Evolutionary conservation across 2,113 vertebrate genomes (phyloP).

Genomic region (Serinus canaria): DNA sequence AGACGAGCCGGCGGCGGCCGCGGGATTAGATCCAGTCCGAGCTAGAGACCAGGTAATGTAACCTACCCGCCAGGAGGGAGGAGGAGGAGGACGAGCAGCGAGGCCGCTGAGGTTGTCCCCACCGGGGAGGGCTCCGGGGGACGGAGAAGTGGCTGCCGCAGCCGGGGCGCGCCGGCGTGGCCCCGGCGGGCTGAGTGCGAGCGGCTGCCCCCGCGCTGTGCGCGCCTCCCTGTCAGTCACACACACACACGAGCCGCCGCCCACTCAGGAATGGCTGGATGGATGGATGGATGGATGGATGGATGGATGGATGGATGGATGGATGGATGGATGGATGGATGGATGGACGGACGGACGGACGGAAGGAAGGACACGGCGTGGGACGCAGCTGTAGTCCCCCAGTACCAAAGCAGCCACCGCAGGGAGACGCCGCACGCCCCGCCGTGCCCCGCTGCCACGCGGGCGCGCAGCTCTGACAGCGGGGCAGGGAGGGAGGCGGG

Average conservation of each 20-base stretch:
- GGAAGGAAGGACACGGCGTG: not conserved
- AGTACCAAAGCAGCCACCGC: not conserved
- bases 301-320: not conserved
- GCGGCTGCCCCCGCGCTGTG: not conserved
- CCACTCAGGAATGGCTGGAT: not conserved
- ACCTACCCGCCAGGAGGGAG: conserved; percentile 22
- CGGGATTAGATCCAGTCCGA: conserved; percentile 34
- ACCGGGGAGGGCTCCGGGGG: not conserved
- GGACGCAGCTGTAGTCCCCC: not conserved
- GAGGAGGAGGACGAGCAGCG: conserved; percentile 1
- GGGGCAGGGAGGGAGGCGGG: not conserved
- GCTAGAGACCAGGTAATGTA: conserved; percentile 63
- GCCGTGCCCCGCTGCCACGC: not conserved
- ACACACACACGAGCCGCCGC: not conserved
- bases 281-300: not conserved
- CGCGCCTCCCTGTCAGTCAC: not conserved
- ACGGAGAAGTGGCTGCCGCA: not conserved
- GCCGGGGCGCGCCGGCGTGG: not conserved
- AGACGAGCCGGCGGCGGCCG: conserved; percentile 33
- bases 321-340: not conserved
- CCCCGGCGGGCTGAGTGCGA: not conserved
- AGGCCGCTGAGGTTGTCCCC: not conserved
- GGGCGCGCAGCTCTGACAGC: not conserved
- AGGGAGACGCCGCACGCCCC: not conserved
- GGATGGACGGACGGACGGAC: not conserved